Evolutionary conservation across 2,888 invertebrate species (phyloP), one percentile per base, ranked within the genome.

Genomic region (Pegoplata infirma): DNA sequence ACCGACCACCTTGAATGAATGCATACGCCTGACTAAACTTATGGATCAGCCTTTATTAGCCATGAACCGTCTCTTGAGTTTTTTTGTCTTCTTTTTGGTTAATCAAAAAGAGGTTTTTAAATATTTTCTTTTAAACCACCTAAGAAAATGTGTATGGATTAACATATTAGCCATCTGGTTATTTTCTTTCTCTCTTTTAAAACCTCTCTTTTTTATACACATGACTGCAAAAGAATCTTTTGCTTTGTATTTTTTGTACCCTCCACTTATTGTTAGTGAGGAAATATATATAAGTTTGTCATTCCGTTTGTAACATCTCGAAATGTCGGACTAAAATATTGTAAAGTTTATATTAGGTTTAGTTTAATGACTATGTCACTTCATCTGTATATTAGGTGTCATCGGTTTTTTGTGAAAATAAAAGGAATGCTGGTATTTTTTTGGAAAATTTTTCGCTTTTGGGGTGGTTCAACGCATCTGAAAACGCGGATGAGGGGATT

Each of bases 1-100:
- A 67, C 76, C 67, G 71, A 76, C 14, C 79, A 67, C 76, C 79
- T 76, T 76, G 71, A 76, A 63, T 76, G 71, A 76, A 63, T 53
- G 61, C 67, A 67, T 67, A 71, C 56, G 76, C 71, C 67, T 76
- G 61, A 79, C 79, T 79, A 63, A 79, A 76, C 44, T 72, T 67
- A 61, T 58, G 71, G 63, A 71, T 76, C 71, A 63, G 63, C 44
- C 51, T 69, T 79, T 67, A 63, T 51, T 71, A 76, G 51, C 71
- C 75, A 76, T 75, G 67, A 79, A 76, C 67, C 53, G 63, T 67
- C 46, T 78, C 63, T 36, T 51, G 17, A 14, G 8, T 53, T 67
- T 58, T 25, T 25, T 40, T 40, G 8, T 40, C n/a, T 40, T n/a
- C 36, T 40, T 40, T 40, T 23, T n/a, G 25, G 64, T 46, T 40